These are phyloP conservation scores for Myopa tessellatipennis DNA, from an alignment of 2,888 invertebrate genomes.

Conservation along the genomic window DNA sequence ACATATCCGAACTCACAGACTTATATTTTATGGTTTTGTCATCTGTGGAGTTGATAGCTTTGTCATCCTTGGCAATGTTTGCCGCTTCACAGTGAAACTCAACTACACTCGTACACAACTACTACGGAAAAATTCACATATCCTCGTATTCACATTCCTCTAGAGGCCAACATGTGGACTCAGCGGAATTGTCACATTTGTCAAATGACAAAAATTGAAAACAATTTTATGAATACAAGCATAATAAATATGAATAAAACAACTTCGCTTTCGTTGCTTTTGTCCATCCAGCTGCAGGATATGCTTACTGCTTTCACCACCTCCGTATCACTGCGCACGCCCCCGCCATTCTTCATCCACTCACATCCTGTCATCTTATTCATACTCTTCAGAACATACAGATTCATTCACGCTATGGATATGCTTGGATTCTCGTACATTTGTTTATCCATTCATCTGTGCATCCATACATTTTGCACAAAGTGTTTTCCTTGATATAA, in stretches of 20 bases:
- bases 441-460: conserved; percentile 15
- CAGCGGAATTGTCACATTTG: conserved; percentile 64
- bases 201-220: conserved; percentile 66
- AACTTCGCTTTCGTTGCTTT: conserved; percentile 15
- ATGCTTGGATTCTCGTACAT: neutral
- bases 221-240: conserved; percentile 57
- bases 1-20: too few species aligned
- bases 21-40: too few species aligned
- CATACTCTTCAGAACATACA: neutral
- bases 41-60: too few species aligned
- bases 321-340: neutral
- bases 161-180: conserved; percentile 7
- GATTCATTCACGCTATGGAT: neutral
- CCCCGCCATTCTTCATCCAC: neutral
- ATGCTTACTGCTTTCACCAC: neutral
- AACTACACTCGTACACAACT: too few species aligned
- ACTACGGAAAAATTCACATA: neutral
- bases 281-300: conserved; percentile 13
- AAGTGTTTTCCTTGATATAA: conserved; percentile 23
- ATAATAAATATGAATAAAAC: conserved; percentile 41
- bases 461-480: conserved; percentile 19
- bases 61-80: too few species aligned
- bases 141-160: neutral
- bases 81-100: too few species aligned
- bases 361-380: neutral